Evolutionary conservation across 2,888 invertebrate genomes (phyloP).

Genomic region (Serrognathus titanus): DNA sequence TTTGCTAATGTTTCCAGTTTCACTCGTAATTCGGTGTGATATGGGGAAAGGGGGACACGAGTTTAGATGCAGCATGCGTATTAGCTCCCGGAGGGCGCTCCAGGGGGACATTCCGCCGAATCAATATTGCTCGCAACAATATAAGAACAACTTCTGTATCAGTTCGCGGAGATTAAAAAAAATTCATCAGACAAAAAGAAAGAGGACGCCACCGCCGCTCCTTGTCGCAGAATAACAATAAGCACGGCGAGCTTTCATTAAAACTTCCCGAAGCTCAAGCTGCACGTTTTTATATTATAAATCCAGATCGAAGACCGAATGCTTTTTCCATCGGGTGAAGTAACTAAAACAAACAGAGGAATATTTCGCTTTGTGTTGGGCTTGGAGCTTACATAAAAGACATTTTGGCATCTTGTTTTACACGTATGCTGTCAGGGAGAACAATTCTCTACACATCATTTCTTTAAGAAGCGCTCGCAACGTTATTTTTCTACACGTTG

Average conservation of each 20-base stretch:
- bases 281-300: no score
- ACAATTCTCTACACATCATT: not conserved
- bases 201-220: no score
- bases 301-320: no score
- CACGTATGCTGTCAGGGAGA: not conserved
- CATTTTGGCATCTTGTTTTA: constrained; percentile 3
- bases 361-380: no score
- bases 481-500: not conserved
- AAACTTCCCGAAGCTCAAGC: no score
- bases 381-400: not conserved
- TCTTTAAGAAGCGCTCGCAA: not conserved
- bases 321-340: no score
- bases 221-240: no score
- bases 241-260: no score
- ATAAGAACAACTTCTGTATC: not conserved
- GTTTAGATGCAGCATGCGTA: constrained; percentile 2
- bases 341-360: no score
- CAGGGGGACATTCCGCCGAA: not conserved
- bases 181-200: no score
- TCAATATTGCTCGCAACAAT: not conserved
- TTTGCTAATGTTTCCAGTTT: not conserved
- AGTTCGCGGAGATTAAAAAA: not conserved
- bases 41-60: not conserved
- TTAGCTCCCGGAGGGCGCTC: not conserved
- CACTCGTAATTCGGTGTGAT: not conserved